Percentiles rank a stretch among this genome's conserved stretches.
Conservation (phyloP, 1,140 invertebrate species). For the Pseudomyrmex pallidus region DNA sequence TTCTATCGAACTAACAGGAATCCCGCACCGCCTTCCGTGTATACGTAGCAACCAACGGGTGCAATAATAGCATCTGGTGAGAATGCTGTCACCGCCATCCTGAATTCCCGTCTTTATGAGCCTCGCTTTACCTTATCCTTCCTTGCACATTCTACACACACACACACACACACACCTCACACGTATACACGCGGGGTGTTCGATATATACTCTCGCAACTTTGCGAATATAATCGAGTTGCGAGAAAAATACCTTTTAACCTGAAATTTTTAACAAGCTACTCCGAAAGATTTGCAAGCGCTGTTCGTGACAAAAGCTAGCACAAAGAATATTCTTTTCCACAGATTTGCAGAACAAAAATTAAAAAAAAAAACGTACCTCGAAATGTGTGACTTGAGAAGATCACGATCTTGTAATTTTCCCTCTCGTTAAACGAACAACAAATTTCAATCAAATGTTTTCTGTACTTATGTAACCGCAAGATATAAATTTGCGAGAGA, state of each 20-base stretch:
- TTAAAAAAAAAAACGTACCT: neutral
- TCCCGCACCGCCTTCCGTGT: neutral
- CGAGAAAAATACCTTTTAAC: neutral
- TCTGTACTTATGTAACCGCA: too few species aligned
- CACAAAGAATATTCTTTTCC: neutral
- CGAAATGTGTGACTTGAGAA: neutral
- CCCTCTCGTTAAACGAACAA: too few species aligned
- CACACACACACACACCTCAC: too few species aligned
- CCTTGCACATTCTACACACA: constrained; percentile 5
- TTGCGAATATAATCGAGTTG: neutral
- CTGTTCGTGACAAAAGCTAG: neutral
- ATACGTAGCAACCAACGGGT: constrained; percentile 28
- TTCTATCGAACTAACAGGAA: constrained; percentile 18
- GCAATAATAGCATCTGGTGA: constrained; percentile 37
- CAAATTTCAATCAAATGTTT: too few species aligned
- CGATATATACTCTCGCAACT: neutral
- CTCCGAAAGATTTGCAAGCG: neutral
- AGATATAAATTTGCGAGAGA: too few species aligned
- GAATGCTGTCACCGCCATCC: constrained; percentile 22
- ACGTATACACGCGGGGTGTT: too few species aligned
- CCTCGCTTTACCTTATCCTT: constrained; percentile 21
- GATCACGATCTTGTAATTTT: too few species aligned
- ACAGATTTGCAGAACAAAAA: neutral
- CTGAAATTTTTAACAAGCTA: constrained; percentile 11
- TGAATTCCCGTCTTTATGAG: constrained; percentile 28